Evolutionary conservation across 2,888 invertebrate species (phyloP), one percentile per base, ranked within the genome.

Genomic region (Pammene fasciana): DNA sequence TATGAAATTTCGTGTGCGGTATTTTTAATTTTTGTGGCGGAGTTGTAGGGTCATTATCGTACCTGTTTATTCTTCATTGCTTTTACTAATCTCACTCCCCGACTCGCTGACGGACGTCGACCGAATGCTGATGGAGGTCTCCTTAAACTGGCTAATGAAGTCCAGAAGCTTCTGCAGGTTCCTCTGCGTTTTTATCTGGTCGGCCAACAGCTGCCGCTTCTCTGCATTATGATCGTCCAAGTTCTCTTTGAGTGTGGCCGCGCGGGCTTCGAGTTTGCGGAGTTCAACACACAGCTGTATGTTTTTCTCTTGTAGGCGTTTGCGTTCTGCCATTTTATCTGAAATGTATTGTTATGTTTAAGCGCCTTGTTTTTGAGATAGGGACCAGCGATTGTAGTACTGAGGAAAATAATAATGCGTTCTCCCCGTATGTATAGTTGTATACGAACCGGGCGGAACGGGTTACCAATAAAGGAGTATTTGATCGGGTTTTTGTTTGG

Each of bases 131-230:
- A 90, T 82, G 0, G 92, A 90, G 41, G 91, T 90, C 75, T 92
- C 91, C 70, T 91, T 91, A 71, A 93, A 93, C 72, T 90, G 92
- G 66, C 91, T 88, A 76, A 93, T 90, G 77, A 93, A 93, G 76
- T 93, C 93, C 6, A 93, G 83, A 9, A 93, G 86, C 70, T 91
- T 92, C 82, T 93, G 92, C 13, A 93, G 83, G 77, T 92, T 90
- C 72, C 91, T 83, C 77, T 92, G 92, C 3, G 91, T 93, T 72
- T 89, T 86, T 26, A 93, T 91, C 76, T 93, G 92, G 72, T 90
- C 90, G 2, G 92, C 86, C 11, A 93, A 76, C 13, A 93, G 79
- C 70, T 92, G 88, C 1, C 92, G 80, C 72, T 93, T 93, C 76
- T 92, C 93, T 0, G 86, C 88, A 50, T 91, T 91, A 72, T 92